Evolutionary conservation across 92 coral and sea anemone genomes (phyloP), one percentile per base, ranked within the genome.

Genomic region (Phymanthus crucifer): DNA sequence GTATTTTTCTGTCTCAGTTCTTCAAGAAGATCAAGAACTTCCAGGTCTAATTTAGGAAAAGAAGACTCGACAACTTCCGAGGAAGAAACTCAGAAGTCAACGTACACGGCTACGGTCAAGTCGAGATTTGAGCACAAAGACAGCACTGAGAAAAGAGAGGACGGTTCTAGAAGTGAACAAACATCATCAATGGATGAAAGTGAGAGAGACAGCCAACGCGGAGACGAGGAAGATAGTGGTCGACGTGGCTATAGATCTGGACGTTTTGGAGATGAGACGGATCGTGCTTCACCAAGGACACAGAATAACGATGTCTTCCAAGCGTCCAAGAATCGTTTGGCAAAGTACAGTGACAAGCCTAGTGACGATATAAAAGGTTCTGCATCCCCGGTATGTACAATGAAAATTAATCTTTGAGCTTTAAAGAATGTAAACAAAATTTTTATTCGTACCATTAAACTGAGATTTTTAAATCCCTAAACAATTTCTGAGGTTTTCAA

Each of bases 51-150:
- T 50, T 68, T 72, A 19, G 71, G 57, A 14, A 76, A 80, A 31
- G 79, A 82, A 46, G 89, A 75, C 35, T 85, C 89, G 0, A 73
- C 86, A 3, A 84, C 89, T 14, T 80, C 89, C 0, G 92, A 89
- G 38, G 92, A 89, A 16, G 88, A 78, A 32, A 47, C 86, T 2
- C 79, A 84, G 57, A 56, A 61, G 17, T 85, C 89, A 4, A 72
- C 80, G 32, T 89, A 86, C 90, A 89, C 93, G 6, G 84, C 90
- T 43, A 46, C 88, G 56, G 90, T 89, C 37, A 89, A 89, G 74
- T 79, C 93, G 17, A 71, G 93, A 40, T 86, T 89, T 70, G 93
- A 89, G 74, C 71, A 79, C 72, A 86, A 82, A 34, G 83, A 34
- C 40, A 75, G 81, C 40, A 77, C 75, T 3, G 93, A 79, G 71